Evolutionary conservation across 2,113 vertebrate species (phyloP).

Genomic region (Colistium nudipinnis): DNA sequence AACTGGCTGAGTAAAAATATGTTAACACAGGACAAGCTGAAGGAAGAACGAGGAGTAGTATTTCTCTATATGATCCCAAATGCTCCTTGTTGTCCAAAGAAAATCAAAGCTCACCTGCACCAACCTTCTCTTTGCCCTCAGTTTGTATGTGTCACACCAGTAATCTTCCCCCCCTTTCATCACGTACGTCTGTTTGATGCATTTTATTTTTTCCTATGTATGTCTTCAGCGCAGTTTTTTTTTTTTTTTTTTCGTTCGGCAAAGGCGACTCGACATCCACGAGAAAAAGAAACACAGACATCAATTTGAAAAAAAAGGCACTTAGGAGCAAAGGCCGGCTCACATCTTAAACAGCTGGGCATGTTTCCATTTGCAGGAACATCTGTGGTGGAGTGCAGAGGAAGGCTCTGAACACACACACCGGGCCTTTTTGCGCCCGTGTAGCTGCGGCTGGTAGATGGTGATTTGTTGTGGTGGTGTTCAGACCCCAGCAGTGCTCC

Average conservation of each 20-base stretch:
- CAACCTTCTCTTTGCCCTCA: conserved; percentile 59
- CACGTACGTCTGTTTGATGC: too few relatives aligned
- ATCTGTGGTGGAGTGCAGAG: conserved; percentile 3
- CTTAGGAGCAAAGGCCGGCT: conserved; percentile 17
- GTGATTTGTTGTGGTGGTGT: conserved; percentile 53
- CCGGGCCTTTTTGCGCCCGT: conserved; percentile 65
- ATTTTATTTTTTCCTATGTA: conserved; percentile 12
- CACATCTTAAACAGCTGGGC: background rate
- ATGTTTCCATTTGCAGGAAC: conserved; percentile 26
- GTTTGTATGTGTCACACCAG: conserved; percentile 52
- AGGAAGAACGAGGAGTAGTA: conserved; percentile 13
- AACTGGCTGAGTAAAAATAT: background rate
- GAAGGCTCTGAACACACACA: conserved; percentile 50
- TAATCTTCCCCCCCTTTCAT: conserved; percentile 27
- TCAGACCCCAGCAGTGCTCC: conserved; percentile 12
- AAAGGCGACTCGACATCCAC: conserved; percentile 38
- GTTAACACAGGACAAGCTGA: background rate
- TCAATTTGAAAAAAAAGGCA: conserved; percentile 29
- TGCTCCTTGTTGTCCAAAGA: conserved; percentile 45
- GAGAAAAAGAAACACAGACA: too few relatives aligned
- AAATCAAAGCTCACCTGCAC: conserved; percentile 31
- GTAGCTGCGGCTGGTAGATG: conserved; percentile 35
- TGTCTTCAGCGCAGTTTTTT: conserved; percentile 34
- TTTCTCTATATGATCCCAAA: conserved; percentile 13
- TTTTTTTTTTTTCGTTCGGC: background rate